phyloP scores from a whole-genome alignment of 2,113 vertebrate species.

The Irena cyanogastra region DNA sequence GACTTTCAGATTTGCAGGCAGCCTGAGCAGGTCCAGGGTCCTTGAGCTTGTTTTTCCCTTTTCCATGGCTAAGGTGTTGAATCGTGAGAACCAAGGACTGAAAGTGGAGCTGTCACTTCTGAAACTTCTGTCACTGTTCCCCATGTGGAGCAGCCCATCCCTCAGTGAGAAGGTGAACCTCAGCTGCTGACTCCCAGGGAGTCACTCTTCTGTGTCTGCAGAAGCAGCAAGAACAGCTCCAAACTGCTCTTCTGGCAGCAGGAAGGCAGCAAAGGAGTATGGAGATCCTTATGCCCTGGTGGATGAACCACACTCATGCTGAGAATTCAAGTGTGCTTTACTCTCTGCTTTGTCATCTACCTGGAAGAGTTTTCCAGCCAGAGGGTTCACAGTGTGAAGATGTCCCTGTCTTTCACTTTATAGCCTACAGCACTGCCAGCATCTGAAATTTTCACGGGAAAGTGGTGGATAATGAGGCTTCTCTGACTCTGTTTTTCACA shows the following conservation, averaged over 20 bases:
- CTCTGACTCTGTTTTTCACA: neutral
- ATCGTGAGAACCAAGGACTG: too few species aligned
- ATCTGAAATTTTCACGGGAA: neutral
- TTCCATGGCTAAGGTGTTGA: neutral
- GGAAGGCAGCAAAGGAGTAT: neutral
- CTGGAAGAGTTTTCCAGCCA: neutral
- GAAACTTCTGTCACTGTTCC: too few species aligned
- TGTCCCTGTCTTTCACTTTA: neutral
- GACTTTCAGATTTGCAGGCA: neutral
- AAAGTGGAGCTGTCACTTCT: too few species aligned
- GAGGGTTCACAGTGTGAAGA: neutral
- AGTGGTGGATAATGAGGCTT: neutral
- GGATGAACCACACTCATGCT: neutral
- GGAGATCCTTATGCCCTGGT: neutral
- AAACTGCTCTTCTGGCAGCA: neutral
- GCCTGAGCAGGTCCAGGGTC: fast-evolving
- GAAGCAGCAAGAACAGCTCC: neutral
- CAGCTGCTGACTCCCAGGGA: neutral
- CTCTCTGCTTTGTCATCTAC: neutral
- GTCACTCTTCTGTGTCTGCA: too few species aligned
- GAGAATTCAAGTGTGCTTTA: neutral
- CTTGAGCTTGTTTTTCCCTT: neutral
- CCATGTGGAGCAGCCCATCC: neutral
- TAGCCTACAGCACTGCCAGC: neutral
- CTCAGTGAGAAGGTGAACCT: fast-evolving